Base-by-base conservation (phyloP, 1,140 invertebrate genomes). In the Magallana gigas region DNA sequence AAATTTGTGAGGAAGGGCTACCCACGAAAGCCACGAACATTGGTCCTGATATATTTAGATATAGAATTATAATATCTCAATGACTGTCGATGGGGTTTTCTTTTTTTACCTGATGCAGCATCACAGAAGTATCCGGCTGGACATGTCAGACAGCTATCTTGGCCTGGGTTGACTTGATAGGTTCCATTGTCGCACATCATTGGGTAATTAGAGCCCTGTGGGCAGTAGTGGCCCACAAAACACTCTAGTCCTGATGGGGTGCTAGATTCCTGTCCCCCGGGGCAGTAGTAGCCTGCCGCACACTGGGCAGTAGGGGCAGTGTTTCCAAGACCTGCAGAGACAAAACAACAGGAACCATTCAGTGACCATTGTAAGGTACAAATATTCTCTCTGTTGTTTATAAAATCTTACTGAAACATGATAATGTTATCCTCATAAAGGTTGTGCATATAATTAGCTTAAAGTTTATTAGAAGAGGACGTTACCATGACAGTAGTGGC, bases 81-180 rank as follows among this genome's bases (percentile, higher is more conserved):
- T 48, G 36, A 48, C 3, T 48, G 36, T 4, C 3, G 36, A 48
- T 48, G 36, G 36, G 0, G 1, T 48, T 48, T 48, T 48, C 0
- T 48, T 48, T 48, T 2, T 48, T 83, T 57, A 87, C 84, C 87
- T 85, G 71, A 60, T 56, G 87, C 64, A 36, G 81, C 23, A 88
- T 94, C 92, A 89, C 94, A 94, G 85, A 91, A 94, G 87, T 92
- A 94, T 23, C 94, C 93, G 56, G 91, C 88, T 56, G 92, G 92
- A 88, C 94, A 94, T 58, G 90, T 71, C 1, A 90, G 83, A 88
- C 94, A 94, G 23, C 57, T 57, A 71, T 87, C 86, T 56, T 90
- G 89, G 29, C 92, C 93, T 1, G 84, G 71, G 80, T 92, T 93
- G 8, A 84, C 85, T 86, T 94, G 94, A 90, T 92, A 93, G 9